Conservation (phyloP, 1,140 invertebrate species). For the Trialeurodes vaporariorum region DNA sequence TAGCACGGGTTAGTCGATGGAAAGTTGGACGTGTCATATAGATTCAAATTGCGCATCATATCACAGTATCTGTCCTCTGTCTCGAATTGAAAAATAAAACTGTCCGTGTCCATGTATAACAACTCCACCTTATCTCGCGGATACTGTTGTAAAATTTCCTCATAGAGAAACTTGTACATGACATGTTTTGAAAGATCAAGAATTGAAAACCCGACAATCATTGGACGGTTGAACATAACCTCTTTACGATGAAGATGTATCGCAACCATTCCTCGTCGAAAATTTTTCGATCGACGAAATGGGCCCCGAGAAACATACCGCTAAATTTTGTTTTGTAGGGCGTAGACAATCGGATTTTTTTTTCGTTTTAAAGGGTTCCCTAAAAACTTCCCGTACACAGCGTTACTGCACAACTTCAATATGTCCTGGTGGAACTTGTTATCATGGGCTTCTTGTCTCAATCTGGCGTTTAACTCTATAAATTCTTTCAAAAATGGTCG, state of each 20-base stretch:
- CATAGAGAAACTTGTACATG: no score
- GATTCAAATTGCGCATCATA: neutral
- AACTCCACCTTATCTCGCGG: constrained; percentile 12
- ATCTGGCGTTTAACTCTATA: constrained; percentile 35
- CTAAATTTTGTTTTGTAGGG: no score
- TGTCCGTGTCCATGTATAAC: neutral
- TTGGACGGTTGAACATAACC: no score
- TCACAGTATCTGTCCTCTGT: neutral
- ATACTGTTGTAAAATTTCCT: constrained; percentile 8
- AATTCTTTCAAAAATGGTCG: constrained; percentile 36
- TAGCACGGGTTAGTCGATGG: neutral
- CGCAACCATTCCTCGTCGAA: no score
- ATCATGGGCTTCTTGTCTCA: constrained; percentile 30
- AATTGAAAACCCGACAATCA: no score
- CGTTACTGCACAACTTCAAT: constrained; percentile 37
- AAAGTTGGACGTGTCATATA: constrained; percentile 4
- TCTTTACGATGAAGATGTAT: no score
- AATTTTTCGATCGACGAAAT: no score
- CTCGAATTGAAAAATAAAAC: neutral
- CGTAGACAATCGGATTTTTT: constrained; percentile 30
- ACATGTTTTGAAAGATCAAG: no score
- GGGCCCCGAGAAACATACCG: no score
- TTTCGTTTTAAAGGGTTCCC: constrained; percentile 34
- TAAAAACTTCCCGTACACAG: constrained; percentile 37
- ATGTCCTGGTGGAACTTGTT: constrained; percentile 37